Percentiles rank a stretch among this genome's conserved stretches.
Conservation (phyloP, 2,113 vertebrate genomes). For the Hemiscyllium ocellatum region DNA sequence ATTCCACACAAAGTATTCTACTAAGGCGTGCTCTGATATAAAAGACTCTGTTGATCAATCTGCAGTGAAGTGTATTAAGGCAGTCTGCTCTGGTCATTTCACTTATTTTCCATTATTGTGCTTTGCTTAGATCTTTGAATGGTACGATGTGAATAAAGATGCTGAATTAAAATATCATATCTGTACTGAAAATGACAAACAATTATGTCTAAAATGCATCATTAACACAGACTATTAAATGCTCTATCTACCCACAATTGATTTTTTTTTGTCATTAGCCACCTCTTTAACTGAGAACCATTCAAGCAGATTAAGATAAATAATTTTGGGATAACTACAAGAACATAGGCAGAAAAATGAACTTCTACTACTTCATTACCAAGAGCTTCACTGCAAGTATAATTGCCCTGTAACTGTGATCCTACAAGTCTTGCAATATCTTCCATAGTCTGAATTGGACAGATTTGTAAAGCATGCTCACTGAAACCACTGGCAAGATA, state of each 20-base stretch:
- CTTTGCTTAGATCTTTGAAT: no score
- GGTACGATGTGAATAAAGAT: constrained; percentile 13
- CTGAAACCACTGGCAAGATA: background rate
- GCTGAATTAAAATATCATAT: constrained; percentile 50
- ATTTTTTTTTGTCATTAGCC: constrained; percentile 83
- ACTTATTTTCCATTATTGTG: background rate
- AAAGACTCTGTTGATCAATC: background rate
- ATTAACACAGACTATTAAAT: constrained; percentile 92
- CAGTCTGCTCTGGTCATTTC: background rate
- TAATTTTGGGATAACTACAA: constrained; percentile 46
- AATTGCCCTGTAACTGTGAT: background rate
- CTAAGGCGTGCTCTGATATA: no score
- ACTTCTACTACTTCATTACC: background rate
- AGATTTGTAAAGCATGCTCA: background rate
- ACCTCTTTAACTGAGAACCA: constrained; percentile 84
- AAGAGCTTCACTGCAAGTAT: background rate
- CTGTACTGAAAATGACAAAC: constrained; percentile 79
- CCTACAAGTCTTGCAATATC: no score
- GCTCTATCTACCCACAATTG: constrained; percentile 88
- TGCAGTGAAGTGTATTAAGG: background rate
- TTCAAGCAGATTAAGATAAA: constrained; percentile 84
- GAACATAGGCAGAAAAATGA: constrained; percentile 29
- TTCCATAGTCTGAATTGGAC: background rate
- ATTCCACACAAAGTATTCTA: background rate
- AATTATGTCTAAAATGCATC: constrained; percentile 91